A percentile compares a stretch with the other conserved stretches of the same genome.
These are phyloP conservation scores for Pocota personata DNA, from an alignment of 2,888 invertebrate species.

Conservation along the genomic window DNA sequence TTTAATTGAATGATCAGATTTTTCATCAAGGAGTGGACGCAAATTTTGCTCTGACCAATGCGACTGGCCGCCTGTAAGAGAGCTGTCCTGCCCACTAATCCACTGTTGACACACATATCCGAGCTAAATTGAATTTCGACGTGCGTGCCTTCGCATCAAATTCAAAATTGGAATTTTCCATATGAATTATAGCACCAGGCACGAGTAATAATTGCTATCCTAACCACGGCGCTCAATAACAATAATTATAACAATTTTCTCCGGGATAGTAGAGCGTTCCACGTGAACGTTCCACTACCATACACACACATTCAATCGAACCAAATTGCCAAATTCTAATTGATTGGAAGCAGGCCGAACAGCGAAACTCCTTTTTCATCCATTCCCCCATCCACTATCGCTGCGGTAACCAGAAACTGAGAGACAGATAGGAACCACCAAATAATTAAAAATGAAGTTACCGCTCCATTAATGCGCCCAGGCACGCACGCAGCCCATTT, in stretches of 20 bases:
- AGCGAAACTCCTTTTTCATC: constrained; percentile 6
- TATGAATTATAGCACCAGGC: constrained; percentile 56
- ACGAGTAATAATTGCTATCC: constrained; percentile 59
- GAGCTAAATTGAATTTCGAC: constrained; percentile 51
- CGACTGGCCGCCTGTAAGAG: not conserved
- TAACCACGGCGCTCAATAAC: constrained; percentile 59
- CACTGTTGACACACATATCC: constrained; percentile 53
- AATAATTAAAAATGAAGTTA: constrained; percentile 72
- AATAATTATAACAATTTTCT: constrained; percentile 67
- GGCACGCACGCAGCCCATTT: constrained; percentile 65
- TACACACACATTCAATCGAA: constrained; percentile 44
- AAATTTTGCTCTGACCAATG: constrained; percentile 22
- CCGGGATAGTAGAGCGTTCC: not conserved
- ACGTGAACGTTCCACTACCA: too few species aligned
- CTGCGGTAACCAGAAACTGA: constrained; percentile 49
- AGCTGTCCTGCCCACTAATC: constrained; percentile 36
- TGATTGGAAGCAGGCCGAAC: constrained; percentile 60
- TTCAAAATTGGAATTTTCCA: constrained; percentile 48
- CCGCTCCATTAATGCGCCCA: constrained; percentile 68
- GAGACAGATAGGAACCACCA: constrained; percentile 40
- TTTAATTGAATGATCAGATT: constrained; percentile 61
- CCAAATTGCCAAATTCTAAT: constrained; percentile 61
- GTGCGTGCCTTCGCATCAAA: constrained; percentile 68
- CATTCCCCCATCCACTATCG: not conserved
- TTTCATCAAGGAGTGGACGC: constrained; percentile 2